These are phyloP conservation scores for Calliphora vicina DNA, from an alignment of 1,140 invertebrate genomes.

Conservation along the genomic window DNA sequence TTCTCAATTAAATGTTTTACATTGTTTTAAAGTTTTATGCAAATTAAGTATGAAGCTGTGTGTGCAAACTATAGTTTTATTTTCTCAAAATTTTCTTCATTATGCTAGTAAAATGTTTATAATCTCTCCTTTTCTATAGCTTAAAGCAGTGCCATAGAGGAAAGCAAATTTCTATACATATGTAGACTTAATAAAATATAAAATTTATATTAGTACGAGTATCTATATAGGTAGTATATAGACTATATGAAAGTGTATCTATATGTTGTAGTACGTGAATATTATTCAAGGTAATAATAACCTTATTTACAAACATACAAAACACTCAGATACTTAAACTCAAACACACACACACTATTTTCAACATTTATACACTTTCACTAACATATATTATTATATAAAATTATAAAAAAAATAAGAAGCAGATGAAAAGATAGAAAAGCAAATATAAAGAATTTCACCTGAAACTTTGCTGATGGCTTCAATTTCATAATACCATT, in stretches of 20 bases:
- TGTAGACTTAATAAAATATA: no score
- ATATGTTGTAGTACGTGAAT: not conserved
- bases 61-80: not conserved
- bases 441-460: not conserved
- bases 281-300: conserved; percentile 17
- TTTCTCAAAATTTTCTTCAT: not conserved
- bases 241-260: no score
- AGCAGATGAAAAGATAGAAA: not conserved
- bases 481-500: conserved; percentile 17
- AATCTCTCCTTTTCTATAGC: not conserved
- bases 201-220: no score
- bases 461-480: not conserved
- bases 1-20: not conserved
- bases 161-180: not conserved
- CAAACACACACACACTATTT: not conserved
- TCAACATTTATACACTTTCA: not conserved
- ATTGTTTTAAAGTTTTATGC: not conserved
- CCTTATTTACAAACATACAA: not conserved
- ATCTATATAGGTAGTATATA: no score
- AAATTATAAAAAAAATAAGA: not conserved
- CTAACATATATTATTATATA: not conserved
- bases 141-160: not conserved
- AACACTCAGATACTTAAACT: not conserved
- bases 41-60: not conserved
- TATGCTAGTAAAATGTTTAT: not conserved